These are phyloP conservation scores for Meteorus colon DNA, from an alignment of 2,888 invertebrate species.

Conservation along the genomic window DNA sequence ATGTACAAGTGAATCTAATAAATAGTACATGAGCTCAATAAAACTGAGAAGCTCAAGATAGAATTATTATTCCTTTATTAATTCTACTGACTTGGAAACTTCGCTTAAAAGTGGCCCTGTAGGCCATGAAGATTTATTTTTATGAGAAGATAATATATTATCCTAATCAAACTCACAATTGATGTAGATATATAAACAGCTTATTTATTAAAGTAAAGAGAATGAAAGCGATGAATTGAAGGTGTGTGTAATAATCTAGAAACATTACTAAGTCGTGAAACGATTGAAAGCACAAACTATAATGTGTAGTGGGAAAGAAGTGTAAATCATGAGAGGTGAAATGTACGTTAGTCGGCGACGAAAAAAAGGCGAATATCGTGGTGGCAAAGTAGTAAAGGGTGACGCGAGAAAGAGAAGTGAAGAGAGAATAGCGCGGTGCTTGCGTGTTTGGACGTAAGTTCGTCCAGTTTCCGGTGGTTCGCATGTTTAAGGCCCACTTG, in stretches of 20 bases:
- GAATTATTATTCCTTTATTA: too few relatives aligned
- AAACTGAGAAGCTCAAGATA: too few relatives aligned
- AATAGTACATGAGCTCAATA: too few relatives aligned
- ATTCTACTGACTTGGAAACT: too few relatives aligned
- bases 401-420: slow-evolving; percentile 45
- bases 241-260: slow-evolving; percentile 52
- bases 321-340: slow-evolving; percentile 26
- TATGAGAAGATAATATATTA: too few relatives aligned
- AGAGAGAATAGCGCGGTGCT: slow-evolving; percentile 50
- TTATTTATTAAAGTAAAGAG: too few relatives aligned
- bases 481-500: slow-evolving; percentile 67
- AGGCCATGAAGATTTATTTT: too few relatives aligned
- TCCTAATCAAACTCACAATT: too few relatives aligned
- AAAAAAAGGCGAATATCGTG: slow-evolving; percentile 25
- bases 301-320: slow-evolving; percentile 37
- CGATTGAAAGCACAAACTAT: slow-evolving; percentile 60
- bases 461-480: slow-evolving; percentile 65
- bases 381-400: slow-evolving; percentile 38
- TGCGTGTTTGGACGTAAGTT: slow-evolving; percentile 61
- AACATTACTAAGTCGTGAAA: slow-evolving; percentile 65
- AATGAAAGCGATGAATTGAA: slow-evolving; percentile 19
- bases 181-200: too few relatives aligned
- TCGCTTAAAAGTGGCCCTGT: too few relatives aligned
- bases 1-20: too few relatives aligned
- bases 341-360: slow-evolving; percentile 26